Base-by-base conservation (phyloP, 2,113 vertebrate species). In the Chaetura pelagica region DNA sequence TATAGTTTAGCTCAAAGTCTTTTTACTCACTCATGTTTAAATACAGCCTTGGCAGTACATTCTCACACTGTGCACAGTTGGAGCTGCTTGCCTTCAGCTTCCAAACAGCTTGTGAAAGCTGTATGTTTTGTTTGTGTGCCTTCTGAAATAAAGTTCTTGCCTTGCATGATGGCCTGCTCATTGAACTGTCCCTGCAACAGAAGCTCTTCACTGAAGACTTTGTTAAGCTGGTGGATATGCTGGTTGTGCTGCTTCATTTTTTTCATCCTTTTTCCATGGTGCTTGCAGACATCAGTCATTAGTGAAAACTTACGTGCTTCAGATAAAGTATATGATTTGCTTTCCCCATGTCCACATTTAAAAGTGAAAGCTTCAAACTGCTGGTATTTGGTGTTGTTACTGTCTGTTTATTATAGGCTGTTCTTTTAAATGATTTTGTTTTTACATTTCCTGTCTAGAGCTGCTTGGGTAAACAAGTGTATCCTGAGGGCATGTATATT, bases 81-180 rank as follows among this genome's bases (percentile, higher is more conserved):
- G 32, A 76, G 34, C 51, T 76, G 9, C 42, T 77, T 80, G 13
- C 48, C 59, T 86, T 81, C 51, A 71, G 59, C 35, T 74, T 38
- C 54, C 46, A 38, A 19, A 19, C 9, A 46, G 18, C 42, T 81
- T 34, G 10, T 87, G 72, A 76, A 49, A 19, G 22, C 22, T 62
- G 59, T 1, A 4, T 42, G 21, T 67, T 74, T 59, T 68, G 12
- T 59, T 84, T 11, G 27, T 73, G 30, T 80, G 51, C 11, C 34
- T 80, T 89, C 26, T 72, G 49, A 48, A 87, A 35, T 77, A 13
- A 32, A 44, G 4, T 22, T 59, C n/a, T 87, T 42, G 9, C 34
- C 58, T 67, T 71, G 17, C n/a, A 10, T 0, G 0, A 3, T 63
- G 16, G 4, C 24, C 24, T 77, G 27, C 35, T 79, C 3, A 9